A percentile compares a stretch with the other conserved stretches of the same genome.
These are phyloP conservation scores for Lasioglossum morio DNA, from an alignment of 2,888 invertebrate species.

Conservation along the genomic window DNA sequence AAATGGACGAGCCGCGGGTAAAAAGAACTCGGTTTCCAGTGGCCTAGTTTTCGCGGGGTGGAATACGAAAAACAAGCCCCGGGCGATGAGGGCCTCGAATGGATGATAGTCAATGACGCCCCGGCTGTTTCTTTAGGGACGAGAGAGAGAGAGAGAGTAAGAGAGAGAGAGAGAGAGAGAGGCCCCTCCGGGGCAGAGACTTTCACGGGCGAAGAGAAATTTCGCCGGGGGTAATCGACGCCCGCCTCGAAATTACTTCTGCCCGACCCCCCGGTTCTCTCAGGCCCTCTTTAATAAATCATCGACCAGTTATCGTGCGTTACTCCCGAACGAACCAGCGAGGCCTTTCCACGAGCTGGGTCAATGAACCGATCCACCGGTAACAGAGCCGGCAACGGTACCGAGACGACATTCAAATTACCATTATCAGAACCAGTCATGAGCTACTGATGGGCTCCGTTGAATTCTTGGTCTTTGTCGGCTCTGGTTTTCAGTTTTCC, in stretches of 20 bases:
- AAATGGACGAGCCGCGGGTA: conserved; percentile 67
- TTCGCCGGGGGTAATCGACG: conserved; percentile 54
- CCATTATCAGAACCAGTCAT: neutral
- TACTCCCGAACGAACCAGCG: conserved; percentile 8
- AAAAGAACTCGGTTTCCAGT: conserved; percentile 64
- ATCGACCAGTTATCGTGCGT: conserved; percentile 31
- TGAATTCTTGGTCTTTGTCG: neutral
- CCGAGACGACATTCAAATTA: neutral
- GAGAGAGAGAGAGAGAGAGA: neutral
- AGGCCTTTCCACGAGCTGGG: neutral
- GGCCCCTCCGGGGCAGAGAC: conserved; percentile 33
- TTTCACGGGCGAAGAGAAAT: conserved; percentile 34
- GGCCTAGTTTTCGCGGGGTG: conserved; percentile 62
- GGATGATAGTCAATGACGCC: conserved; percentile 71
- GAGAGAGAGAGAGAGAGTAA: too few species aligned
- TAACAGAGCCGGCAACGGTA: neutral
- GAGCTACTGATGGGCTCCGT: neutral
- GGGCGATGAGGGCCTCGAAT: conserved; percentile 66
- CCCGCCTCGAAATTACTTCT: conserved; percentile 51
- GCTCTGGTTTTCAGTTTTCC: neutral
- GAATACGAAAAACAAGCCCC: conserved; percentile 69
- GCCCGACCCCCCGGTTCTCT: conserved; percentile 9
- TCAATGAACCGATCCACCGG: neutral
- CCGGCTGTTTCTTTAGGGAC: conserved; percentile 55
- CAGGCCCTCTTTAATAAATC: conserved; percentile 32